Evolutionary conservation across 2,797 vertebrate species (phyloP).

Genomic region (Champsocephalus esox): DNA sequence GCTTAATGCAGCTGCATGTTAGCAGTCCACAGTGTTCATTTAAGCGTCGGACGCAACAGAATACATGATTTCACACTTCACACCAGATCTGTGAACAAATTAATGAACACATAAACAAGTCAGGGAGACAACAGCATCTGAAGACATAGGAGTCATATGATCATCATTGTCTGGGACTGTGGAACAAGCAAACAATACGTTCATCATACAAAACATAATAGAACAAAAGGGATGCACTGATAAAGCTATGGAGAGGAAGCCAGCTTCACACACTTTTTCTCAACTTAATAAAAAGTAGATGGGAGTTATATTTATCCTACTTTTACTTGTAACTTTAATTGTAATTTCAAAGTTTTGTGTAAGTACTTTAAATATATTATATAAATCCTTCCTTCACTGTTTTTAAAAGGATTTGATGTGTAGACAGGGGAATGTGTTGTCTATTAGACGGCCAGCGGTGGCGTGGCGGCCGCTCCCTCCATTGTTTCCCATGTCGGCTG

Average conservation of each 20-base stretch:
- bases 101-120: conserved; percentile 3
- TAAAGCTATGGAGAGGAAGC: no score
- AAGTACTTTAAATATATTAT: background rate
- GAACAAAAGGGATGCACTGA: background rate
- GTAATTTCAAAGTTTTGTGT: background rate
- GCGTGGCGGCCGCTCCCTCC: conserved; percentile 19
- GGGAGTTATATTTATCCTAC: no score
- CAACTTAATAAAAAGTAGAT: no score
- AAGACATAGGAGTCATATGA: background rate
- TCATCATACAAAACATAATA: background rate
- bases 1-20: conserved; percentile 64
- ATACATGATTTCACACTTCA: conserved; percentile 11
- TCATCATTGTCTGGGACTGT: background rate
- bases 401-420: background rate
- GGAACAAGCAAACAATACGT: background rate
- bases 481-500: conserved; percentile 28
- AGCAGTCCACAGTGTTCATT: conserved; percentile 43
- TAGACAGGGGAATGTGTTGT: conserved; percentile 9
- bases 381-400: background rate
- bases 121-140: background rate
- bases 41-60: conserved; percentile 17
- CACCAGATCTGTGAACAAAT: background rate
- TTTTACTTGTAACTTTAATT: background rate
- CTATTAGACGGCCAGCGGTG: background rate
- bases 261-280: no score